Evolutionary conservation across 2,888 invertebrate species (phyloP), one percentile per base, ranked within the genome.

Genomic region (Eupithecia centaureata): DNA sequence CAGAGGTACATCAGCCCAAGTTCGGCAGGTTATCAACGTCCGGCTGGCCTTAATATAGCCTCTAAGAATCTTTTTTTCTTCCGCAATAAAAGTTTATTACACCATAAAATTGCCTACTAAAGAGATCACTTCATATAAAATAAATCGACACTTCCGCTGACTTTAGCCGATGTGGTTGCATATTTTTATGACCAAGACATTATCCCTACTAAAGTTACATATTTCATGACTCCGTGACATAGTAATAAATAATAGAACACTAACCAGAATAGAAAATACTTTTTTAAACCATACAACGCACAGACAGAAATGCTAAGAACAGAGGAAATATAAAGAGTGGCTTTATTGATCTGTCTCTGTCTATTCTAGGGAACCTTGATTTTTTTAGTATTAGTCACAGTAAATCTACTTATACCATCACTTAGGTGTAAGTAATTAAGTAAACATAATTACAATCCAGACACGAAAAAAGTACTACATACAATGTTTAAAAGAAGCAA

Each of bases 11-110:
- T 83, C 80, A 82, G 73, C 79, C 81, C 81, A 82, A 85, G 82
- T 87, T 87, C 84, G 83, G 80, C 89, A 88, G 90, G 88, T 90
- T 89, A 87, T 87, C 87, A 84, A 79, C 82, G 84, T 88, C 87
- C 87, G 86, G 80, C 79, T 81, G 86, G 80, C 87, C 88, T 85
- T 86, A 87, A 87, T 87, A 86, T 82, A 80, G 61, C 81, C 79
- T 78, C 77, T 76, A 77, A 80, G 81, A 86, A 86, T 87, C 81
- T 86, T 87, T 85, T 82, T 70, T 84, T 81, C 79, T 80, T 82
- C 82, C 84, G 77, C 78, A 86, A 84, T 89, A 88, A 88, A 90
- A 86, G 69, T 87, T 89, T 87, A 89, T 86, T 85, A 80, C 81
- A 67, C 75, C 80, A 84, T 88, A 85, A 88, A 86, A 84, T 81